Base-by-base conservation (phyloP, 1,140 invertebrate genomes). In the Drosophila fuyamai region DNA sequence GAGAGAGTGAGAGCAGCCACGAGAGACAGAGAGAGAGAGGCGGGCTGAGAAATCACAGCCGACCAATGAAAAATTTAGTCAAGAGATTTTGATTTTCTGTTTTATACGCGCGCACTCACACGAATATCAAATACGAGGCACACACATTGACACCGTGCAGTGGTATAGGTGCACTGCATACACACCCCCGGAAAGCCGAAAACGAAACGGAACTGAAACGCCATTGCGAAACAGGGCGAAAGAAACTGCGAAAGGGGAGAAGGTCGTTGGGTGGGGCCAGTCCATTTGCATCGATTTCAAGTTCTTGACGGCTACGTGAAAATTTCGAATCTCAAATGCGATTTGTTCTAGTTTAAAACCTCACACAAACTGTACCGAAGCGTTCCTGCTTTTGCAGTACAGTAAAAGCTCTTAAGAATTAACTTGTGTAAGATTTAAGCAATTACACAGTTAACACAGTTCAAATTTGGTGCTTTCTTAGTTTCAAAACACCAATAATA, bases 51-150 rank as follows among this genome's bases (percentile, higher is more conserved):
- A 92, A 92, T 92, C 91, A 92, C 91, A 86, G 89, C 77, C 90
- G 86, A 92, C 91, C 91, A 92, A 92, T 92, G 91, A 92, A 92
- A 92, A 92, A 92, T 92, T 92, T 91, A 92, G 91, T 92, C 86
- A 91, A 86, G 86, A 91, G 86, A 92, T 92, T 91, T 92, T 92
- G 91, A 92, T 92, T 92, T 92, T 91, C 83, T 91, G 84, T 88
- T 91, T 92, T 92, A 90, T 92, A 84, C 82, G 80, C 72, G 74
- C 71, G 65, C 61, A 86, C 79, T 88, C 74, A 86, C 68, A 84
- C 61, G 58, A 60, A 78, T 78, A 73, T 74, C 61, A 76, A 61
- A 73, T 54, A 76, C 71, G 40, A 77, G 59, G 55, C 74, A 41
- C 79, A 78, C 54, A 83, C 77, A 80, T 13, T 16, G 43, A 75